Evolutionary conservation across 1,140 invertebrate species (phyloP).

Genomic region (Cyphomyrmex costatus): DNA sequence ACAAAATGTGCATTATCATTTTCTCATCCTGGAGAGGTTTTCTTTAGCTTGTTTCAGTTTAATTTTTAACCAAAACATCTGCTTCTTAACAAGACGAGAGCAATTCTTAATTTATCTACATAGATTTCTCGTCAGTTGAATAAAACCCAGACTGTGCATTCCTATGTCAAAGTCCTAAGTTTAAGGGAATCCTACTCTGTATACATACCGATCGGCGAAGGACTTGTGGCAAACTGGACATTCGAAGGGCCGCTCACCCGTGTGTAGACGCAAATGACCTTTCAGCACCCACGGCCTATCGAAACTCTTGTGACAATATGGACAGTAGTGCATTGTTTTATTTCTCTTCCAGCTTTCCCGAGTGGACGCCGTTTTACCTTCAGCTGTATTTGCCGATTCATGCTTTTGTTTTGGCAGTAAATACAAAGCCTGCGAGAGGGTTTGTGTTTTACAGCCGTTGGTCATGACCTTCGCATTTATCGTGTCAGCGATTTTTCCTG

Average conservation of each 20-base stretch:
- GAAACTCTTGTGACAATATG: conserved; percentile 87
- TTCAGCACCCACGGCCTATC: conserved; percentile 91
- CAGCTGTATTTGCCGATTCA: conserved; percentile 32
- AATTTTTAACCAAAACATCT: not conserved
- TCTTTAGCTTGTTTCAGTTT: not conserved
- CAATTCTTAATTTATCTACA: not conserved
- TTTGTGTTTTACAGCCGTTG: conserved; percentile 42
- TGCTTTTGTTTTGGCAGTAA: conserved; percentile 61
- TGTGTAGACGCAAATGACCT: conserved; percentile 90
- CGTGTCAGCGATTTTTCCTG: not conserved
- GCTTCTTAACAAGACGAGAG: not conserved
- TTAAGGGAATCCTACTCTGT: not conserved
- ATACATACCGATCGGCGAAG: conserved; percentile 91
- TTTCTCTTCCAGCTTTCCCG: conserved; percentile 80
- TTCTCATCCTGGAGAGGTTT: not conserved
- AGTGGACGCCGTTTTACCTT: conserved; percentile 18
- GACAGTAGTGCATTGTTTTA: conserved; percentile 85
- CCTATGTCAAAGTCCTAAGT: not conserved
- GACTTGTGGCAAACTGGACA: conserved; percentile 91
- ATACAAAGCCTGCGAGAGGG: conserved; percentile 54
- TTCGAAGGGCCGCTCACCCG: conserved; percentile 90
- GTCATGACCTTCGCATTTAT: conserved; percentile 3
- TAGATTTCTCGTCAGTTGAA: not conserved
- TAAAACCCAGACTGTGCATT: not conserved
- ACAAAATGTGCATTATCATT: not conserved